Base-by-base conservation (phyloP, 2,797 vertebrate genomes). In the Gymnothorax reevesii region DNA sequence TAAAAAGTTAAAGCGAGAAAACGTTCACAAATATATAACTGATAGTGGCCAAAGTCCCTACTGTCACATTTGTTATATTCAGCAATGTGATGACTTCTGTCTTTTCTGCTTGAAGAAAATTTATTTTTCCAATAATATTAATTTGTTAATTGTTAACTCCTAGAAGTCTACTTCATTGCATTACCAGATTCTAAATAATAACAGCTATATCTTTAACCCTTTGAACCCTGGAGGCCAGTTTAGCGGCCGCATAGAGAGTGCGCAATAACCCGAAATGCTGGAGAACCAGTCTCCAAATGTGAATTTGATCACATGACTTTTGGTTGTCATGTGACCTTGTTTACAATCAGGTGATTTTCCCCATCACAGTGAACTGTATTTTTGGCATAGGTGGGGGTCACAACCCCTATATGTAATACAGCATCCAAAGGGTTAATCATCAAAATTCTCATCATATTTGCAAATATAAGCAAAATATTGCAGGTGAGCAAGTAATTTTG, bases 1-100 rank as follows among this genome's bases (percentile, higher is more conserved):
- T 57, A 88, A 90, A 57, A 55, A 85, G 66, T 85, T 79, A 71
- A 75, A 59, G 69, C 13, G 60, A 57, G 75, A 54, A 87, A 87
- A 84, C 33, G 49, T 87, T 86, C n/a, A 83, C 87, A 82, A 84
- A 84, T 92, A 87, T 90, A 90, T 87, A 85, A 86, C 77, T 87
- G 89, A 88, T 27, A 55, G 80, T 86, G 89, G 22, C 49, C 17
- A 60, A 83, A 85, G 79, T 55, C 13, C 42, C 15, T 77, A 49
- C 73, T 49, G 27, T 17, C 42, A 52, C 73, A 52, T 42, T 77
- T 42, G 13, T 42, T 25, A 71, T 27, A 71, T 71, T 25, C 17
- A 71, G 27, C 69, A n/a, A 27, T 71, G 13, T 27, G 33, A 71
- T 71, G 69, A 7, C 25, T 27, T 33, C 9, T 71, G n/a, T 69